Evolutionary conservation across 2,797 vertebrate genomes (phyloP).

Genomic region (Propithecus deckenii): DNA sequence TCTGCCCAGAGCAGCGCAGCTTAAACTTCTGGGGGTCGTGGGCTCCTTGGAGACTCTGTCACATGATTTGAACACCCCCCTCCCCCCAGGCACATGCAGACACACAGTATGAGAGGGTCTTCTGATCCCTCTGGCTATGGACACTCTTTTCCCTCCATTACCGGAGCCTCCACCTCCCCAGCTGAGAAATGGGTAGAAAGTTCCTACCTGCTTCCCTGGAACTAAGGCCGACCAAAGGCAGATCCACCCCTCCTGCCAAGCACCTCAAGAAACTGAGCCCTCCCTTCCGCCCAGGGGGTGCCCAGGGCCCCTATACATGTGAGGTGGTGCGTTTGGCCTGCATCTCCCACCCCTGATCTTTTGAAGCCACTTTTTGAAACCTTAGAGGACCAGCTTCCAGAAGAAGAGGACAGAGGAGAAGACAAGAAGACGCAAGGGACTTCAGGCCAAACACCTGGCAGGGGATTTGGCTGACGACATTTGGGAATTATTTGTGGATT

Average conservation of each 20-base stretch:
- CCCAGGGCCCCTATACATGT: fast-evolving
- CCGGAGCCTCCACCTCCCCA: not conserved
- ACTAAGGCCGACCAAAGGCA: not conserved
- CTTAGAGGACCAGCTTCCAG: not conserved
- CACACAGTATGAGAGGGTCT: not conserved
- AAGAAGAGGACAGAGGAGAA: not conserved
- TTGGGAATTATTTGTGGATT: not conserved
- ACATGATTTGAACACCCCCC: not conserved
- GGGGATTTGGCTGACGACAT: not conserved
- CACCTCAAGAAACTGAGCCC: not conserved
- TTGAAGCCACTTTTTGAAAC: not conserved
- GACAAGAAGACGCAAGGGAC: not conserved
- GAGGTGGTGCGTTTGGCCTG: not conserved
- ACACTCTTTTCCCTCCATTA: not conserved
- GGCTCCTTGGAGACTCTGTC: not conserved
- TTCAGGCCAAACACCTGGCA: not conserved
- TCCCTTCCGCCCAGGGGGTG: fast-evolving
- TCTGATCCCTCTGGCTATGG: not conserved
- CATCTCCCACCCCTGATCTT: not conserved
- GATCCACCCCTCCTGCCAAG: not conserved
- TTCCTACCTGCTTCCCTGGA: not conserved
- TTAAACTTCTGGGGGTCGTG: not conserved
- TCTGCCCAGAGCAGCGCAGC: not conserved
- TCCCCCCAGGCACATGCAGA: not conserved
- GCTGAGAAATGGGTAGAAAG: not conserved